A percentile compares a stretch with the other conserved stretches of the same genome.
Evolutionary conservation across 2,113 vertebrate genomes (phyloP).

Genomic region (Anarrhichthys ocellatus): DNA sequence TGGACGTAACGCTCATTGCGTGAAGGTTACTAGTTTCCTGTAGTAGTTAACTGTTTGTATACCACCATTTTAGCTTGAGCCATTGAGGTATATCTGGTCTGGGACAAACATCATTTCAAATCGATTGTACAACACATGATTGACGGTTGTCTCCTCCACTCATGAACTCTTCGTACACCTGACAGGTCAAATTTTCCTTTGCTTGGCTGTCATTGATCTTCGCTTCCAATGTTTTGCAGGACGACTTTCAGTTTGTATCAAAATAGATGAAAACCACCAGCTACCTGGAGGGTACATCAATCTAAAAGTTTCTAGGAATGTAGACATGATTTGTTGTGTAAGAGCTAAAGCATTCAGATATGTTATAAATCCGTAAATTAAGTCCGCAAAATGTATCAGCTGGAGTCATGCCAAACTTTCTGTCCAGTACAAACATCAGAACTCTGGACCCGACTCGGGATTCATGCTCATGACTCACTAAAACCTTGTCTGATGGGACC

Average conservation of each 20-base stretch:
- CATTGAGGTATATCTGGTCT: not conserved
- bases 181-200: not conserved
- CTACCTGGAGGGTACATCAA: not conserved
- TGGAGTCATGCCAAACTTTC: conserved; percentile 1
- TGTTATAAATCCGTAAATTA: not conserved
- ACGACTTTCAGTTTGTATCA: conserved; percentile 1
- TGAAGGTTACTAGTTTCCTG: not conserved
- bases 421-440: conserved; percentile 5
- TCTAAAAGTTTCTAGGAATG: not conserved
- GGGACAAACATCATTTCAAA: not conserved
- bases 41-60: not conserved
- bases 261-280: conserved; percentile 1
- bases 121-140: no score
- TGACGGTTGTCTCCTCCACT: not conserved
- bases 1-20: not conserved
- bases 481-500: conserved; percentile 11
- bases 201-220: not conserved
- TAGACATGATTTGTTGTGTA: conserved; percentile 8
- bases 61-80: not conserved
- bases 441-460: not conserved
- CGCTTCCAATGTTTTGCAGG: not conserved
- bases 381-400: not conserved
- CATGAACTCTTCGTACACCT: not conserved
- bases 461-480: conserved; percentile 29
- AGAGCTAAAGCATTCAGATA: not conserved